Conservation (phyloP, 2,113 vertebrate species). For the Vulpes lagopus region DNA sequence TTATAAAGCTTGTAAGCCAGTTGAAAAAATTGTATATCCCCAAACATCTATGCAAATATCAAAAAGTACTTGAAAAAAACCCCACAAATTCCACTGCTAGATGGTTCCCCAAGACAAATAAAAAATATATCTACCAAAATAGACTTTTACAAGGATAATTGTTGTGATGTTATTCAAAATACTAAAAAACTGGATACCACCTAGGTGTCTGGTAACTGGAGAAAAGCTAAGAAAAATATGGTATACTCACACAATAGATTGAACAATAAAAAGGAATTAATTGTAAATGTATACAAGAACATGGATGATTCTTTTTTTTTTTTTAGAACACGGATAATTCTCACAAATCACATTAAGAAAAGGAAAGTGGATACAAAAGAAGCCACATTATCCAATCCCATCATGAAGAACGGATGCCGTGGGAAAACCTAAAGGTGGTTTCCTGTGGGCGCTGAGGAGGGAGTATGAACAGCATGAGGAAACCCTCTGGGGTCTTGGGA, state of each 20-base stretch:
- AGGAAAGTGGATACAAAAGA: not conserved
- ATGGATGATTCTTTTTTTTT: not conserved
- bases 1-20: not conserved
- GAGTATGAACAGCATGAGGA: not conserved
- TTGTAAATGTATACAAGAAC: not conserved
- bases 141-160: not conserved
- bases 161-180: not conserved
- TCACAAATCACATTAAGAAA: not conserved
- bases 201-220: not conserved
- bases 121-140: not conserved
- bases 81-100: not conserved
- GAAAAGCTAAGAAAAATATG: not conserved
- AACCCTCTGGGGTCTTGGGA: not conserved
- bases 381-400: too few relatives aligned
- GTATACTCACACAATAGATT: not conserved
- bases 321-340: too few relatives aligned
- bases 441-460: fast-evolving
- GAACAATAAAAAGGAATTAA: not conserved
- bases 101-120: not conserved
- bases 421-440: too few relatives aligned
- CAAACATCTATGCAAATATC: not conserved
- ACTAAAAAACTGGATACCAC: not conserved
- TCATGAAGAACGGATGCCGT: too few relatives aligned
- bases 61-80: not conserved
- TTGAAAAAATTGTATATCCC: not conserved